These are phyloP conservation scores for Chloropsis cyanopogon DNA, from an alignment of 2,113 vertebrate genomes.

Conservation along the genomic window DNA sequence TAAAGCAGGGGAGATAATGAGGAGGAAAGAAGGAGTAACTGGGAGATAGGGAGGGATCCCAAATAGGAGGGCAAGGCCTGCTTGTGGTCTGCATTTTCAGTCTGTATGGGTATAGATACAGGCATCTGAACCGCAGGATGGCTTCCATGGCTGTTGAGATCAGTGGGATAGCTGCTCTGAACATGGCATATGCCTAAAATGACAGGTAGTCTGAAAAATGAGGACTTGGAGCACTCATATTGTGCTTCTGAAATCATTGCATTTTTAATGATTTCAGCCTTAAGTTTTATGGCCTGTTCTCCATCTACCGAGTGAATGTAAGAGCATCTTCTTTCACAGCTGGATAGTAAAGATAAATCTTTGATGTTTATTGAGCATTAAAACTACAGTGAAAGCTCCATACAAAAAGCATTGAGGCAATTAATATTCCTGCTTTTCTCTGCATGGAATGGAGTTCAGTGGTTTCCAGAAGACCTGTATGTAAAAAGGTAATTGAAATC, in stretches of 20 bases:
- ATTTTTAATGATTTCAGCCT: conserved; percentile 42
- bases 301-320: conserved; percentile 14
- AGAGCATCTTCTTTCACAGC: conserved; percentile 46
- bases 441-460: conserved; percentile 11
- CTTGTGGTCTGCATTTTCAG: background rate
- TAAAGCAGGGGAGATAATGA: background rate
- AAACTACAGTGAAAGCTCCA: conserved; percentile 31
- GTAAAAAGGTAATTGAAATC: conserved; percentile 4
- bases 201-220: conserved; percentile 6
- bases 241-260: conserved; percentile 21
- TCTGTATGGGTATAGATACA: background rate
- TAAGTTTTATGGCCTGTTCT: conserved; percentile 51
- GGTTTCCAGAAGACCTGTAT: background rate
- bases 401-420: conserved; percentile 42
- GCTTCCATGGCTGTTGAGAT: background rate
- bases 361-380: conserved; percentile 57
- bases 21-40: background rate
- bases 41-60: background rate
- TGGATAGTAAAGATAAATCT: conserved; percentile 53
- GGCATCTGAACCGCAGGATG: background rate
- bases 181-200: background rate
- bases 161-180: background rate
- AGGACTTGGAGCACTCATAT: background rate
- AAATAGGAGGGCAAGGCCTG: background rate
- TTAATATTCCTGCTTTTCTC: conserved; percentile 37